These are phyloP conservation scores for Coenonympha glycerion DNA, from an alignment of 2,888 invertebrate genomes.

Conservation along the genomic window DNA sequence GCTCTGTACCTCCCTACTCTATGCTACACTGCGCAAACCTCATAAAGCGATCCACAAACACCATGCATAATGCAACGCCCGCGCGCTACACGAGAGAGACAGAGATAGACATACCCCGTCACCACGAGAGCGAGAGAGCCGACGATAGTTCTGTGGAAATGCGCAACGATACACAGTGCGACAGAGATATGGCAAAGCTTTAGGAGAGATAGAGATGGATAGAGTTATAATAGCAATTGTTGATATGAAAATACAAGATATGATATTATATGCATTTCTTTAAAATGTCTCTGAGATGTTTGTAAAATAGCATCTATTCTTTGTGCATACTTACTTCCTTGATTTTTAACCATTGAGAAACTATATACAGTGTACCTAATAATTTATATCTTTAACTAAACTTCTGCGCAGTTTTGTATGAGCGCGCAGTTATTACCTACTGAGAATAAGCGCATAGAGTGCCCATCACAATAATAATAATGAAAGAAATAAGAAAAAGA, in stretches of 20 bases:
- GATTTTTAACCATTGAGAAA: too few relatives aligned
- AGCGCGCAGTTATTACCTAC: too few relatives aligned
- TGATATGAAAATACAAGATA: not conserved
- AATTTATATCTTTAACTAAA: too few relatives aligned
- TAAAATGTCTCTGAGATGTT: not conserved
- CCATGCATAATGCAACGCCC: conserved; percentile 61
- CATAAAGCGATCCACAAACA: conserved; percentile 66
- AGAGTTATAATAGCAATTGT: not conserved
- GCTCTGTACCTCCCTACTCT: conserved; percentile 49
- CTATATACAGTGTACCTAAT: too few relatives aligned
- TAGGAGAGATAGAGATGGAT: not conserved
- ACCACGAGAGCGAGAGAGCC: not conserved
- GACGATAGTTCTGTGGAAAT: not conserved
- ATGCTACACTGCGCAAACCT: conserved; percentile 55
- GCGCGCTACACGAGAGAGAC: conserved; percentile 38
- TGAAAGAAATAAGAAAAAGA: too few relatives aligned
- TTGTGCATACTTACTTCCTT: too few relatives aligned
- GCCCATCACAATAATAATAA: too few relatives aligned
- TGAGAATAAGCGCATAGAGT: too few relatives aligned
- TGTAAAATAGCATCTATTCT: too few relatives aligned
- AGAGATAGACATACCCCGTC: not conserved
- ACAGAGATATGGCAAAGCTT: not conserved
- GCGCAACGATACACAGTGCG: not conserved
- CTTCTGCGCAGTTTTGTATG: too few relatives aligned
- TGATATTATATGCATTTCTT: too few relatives aligned